Conservation (phyloP, 1,140 invertebrate genomes). For the Metaphire vulgaris region DNA sequence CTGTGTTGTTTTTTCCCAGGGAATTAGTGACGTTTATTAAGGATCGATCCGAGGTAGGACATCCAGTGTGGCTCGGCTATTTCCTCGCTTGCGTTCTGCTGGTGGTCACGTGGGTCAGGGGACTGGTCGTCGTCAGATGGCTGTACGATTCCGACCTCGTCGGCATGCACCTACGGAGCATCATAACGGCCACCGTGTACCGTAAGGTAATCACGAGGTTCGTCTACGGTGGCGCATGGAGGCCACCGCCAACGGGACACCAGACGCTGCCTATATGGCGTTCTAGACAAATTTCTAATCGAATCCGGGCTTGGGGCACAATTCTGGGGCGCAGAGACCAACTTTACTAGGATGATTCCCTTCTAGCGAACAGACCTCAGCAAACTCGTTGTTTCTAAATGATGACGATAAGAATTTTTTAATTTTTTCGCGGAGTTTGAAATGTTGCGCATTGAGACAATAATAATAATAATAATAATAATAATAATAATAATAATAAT, state of each 20-base stretch:
- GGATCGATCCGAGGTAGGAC: too few species aligned
- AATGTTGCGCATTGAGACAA: too few species aligned
- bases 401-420: too few species aligned
- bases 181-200: conserved; percentile 24
- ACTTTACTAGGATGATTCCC: background rate
- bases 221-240: too few species aligned
- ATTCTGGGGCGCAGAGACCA: background rate
- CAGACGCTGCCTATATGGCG: too few species aligned
- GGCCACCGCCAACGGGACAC: too few species aligned
- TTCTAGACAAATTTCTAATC: background rate
- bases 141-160: background rate
- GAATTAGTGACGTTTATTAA: too few species aligned
- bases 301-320: background rate
- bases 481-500: background rate
- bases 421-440: too few species aligned
- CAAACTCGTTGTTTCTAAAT: conserved; percentile 3
- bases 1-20: too few species aligned
- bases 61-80: conserved; percentile 84
- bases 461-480: conserved; percentile 3
- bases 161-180: conserved; percentile 23
- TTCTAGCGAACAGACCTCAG: background rate
- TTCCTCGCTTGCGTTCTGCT: conserved; percentile 69
- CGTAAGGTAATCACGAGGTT: conserved; percentile 18
- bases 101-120: conserved; percentile 72
- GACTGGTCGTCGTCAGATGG: conserved; percentile 60